Conservation (phyloP, 2,888 invertebrate genomes). For the Lissocephala sabroskyi region DNA sequence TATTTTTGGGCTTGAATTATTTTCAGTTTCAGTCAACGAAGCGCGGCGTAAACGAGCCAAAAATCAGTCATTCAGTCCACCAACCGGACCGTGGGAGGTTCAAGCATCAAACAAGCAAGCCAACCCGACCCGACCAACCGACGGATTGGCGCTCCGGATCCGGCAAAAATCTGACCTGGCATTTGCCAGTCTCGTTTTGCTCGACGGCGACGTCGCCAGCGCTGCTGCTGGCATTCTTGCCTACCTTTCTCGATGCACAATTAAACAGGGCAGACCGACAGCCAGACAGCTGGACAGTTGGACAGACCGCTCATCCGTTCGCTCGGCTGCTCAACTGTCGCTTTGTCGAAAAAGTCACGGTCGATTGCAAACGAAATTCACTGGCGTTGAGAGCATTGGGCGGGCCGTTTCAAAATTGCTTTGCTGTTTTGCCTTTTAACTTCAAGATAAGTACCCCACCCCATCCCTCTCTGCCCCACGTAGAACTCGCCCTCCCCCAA, state of each 20-base stretch:
- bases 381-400: too few relatives aligned
- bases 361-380: conserved; percentile 52
- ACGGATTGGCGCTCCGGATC: too few relatives aligned
- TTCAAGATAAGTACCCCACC: not conserved
- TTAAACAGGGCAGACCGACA: conserved; percentile 42
- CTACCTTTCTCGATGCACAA: conserved; percentile 55
- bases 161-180: too few relatives aligned
- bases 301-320: conserved; percentile 16
- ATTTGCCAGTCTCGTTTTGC: too few relatives aligned
- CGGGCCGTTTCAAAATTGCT: conserved; percentile 30
- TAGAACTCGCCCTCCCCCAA: too few relatives aligned
- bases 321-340: conserved; percentile 34
- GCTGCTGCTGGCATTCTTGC: too few relatives aligned
- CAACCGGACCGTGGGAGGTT: too few relatives aligned
- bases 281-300: conserved; percentile 13
- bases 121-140: too few relatives aligned
- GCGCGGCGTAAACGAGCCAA: conserved; percentile 13
- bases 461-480: too few relatives aligned
- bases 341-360: conserved; percentile 49
- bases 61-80: conserved; percentile 21
- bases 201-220: too few relatives aligned
- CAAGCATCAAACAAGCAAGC: too few relatives aligned
- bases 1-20: conserved; percentile 12
- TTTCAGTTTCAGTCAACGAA: conserved; percentile 23
- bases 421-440: conserved; percentile 1